Base-by-base conservation (phyloP, 2,888 invertebrate species). In the Metallyticus violacea region DNA sequence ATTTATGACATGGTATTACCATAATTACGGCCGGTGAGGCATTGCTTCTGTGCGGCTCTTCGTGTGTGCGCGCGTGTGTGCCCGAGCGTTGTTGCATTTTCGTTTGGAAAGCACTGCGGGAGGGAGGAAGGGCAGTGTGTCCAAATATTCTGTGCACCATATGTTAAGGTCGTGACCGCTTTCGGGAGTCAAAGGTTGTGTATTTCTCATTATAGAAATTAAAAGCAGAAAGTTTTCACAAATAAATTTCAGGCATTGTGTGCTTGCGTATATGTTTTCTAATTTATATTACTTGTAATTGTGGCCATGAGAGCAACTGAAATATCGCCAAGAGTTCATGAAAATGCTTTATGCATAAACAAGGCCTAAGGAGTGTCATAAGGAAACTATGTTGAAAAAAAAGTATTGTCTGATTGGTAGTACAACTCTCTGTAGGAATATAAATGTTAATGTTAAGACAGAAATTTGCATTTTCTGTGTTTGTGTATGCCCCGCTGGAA, bases 1-100 rank as follows among this genome's bases (percentile, higher is more conserved):
- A 87, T 87, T 82, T 87, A 87, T 85, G 25, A 26, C 28, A 22
- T 28, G 85, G 87, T 87, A 87, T 87, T 87, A 87, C 85, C 85
- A 87, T 87, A 87, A 87, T 87, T 85, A 85, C 87, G 40, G 22
- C 40, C 77, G 30, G 85, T 87, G 87, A 85, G 85, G 80, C 81
- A 87, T 79, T 78, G 87, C 85, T 26, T 26, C 79, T 30, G 26
- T 27, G 40, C 40, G 22, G 40, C 40, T 62, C 40, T 62, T 62
- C 40, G 22, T 79, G 26, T 40, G 30, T 79, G 25, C 25, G 25
- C 25, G 79, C 25, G 79, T 22, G 79, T 79, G 40, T n/a, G n/a
- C n/a, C n/a, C n/a, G n/a, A n/a, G n/a, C 40, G 40, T 62, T 62
- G 40, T 62, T 62, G 40, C 40, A 62, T 62, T 62, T 62, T 62